Conservation (phyloP, 64 coral and sea anemone genomes). For the Pocillopora verrucosa region DNA sequence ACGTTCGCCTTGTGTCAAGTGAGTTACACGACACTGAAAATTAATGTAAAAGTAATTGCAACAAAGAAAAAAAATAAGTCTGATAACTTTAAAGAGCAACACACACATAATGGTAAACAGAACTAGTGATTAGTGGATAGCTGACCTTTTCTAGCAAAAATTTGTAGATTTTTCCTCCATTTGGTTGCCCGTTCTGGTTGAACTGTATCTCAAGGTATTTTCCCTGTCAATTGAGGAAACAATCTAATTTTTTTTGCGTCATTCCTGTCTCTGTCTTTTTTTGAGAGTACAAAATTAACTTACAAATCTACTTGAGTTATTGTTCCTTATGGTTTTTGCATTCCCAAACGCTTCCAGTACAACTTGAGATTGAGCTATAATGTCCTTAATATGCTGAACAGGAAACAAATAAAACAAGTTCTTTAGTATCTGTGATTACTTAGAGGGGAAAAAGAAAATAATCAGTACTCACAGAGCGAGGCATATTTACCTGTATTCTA, state of each 20-base stretch:
- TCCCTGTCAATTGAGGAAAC: slow-evolving; percentile 42
- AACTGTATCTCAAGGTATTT: slow-evolving; percentile 92
- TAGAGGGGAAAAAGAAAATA: not conserved
- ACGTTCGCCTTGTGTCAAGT: slow-evolving; percentile 51
- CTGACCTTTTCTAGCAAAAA: slow-evolving; percentile 89
- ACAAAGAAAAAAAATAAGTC: no score
- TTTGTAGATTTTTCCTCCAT: slow-evolving; percentile 85
- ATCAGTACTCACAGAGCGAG: not conserved
- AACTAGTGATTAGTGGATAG: not conserved
- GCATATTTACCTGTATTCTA: slow-evolving; percentile 57
- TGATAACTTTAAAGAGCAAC: no score
- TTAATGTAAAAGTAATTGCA: not conserved
- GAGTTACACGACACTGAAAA: slow-evolving; percentile 71
- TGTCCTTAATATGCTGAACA: slow-evolving; percentile 74
- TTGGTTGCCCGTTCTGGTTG: slow-evolving; percentile 68
- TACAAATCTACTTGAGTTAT: slow-evolving; percentile 93
- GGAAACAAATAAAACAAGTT: not conserved
- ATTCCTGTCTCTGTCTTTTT: not conserved
- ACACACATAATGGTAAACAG: no score
- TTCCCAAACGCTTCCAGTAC: slow-evolving; percentile 92
- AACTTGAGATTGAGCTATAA: slow-evolving; percentile 83
- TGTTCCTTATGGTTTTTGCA: slow-evolving; percentile 85
- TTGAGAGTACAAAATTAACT: not conserved
- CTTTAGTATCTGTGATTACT: not conserved
- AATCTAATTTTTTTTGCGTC: not conserved